phyloP scores from a whole-genome alignment of 1,140 invertebrate species.

The Meteorus sp. region DNA sequence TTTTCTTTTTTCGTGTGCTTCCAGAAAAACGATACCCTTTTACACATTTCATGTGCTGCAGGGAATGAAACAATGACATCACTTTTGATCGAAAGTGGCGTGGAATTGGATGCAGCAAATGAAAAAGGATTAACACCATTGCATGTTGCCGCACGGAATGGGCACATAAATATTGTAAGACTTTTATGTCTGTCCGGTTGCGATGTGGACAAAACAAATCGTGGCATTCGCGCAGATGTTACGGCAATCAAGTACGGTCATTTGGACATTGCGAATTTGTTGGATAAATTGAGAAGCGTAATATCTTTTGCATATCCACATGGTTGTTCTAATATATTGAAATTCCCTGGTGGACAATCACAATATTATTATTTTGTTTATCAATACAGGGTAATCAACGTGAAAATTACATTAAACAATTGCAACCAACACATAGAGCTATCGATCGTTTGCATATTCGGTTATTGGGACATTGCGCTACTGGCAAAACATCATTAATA shows the following conservation, averaged over 20 bases:
- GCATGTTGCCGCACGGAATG: slow-evolving; percentile 74
- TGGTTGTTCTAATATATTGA: too few species aligned
- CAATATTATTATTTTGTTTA: slow-evolving; percentile 1
- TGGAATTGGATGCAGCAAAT: slow-evolving; percentile 72
- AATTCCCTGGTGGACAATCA: too few species aligned
- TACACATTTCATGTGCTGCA: slow-evolving; percentile 73
- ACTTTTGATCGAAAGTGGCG: slow-evolving; percentile 74
- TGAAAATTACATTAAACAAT: slow-evolving; percentile 71
- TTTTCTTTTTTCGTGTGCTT: slow-evolving; percentile 37
- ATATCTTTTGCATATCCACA: too few species aligned
- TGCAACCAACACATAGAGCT: slow-evolving; percentile 67
- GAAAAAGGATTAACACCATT: slow-evolving; percentile 71
- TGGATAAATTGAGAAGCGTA: slow-evolving; percentile 72
- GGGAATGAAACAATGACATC: slow-evolving; percentile 73
- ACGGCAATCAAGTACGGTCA: slow-evolving; percentile 80
- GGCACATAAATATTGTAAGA: slow-evolving; percentile 75
- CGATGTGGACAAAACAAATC: slow-evolving; percentile 68
- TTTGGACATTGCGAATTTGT: slow-evolving; percentile 72
- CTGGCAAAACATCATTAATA: slow-evolving; percentile 76
- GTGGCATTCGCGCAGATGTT: slow-evolving; percentile 78
- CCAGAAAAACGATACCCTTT: slow-evolving; percentile 73
- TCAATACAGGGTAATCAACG: slow-evolving; percentile 51
- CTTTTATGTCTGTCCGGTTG: slow-evolving; percentile 76
- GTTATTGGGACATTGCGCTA: slow-evolving; percentile 75
- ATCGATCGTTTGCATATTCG: slow-evolving; percentile 75